Conservation (phyloP, 2,797 vertebrate genomes). For the Gymnodraco acuticeps region DNA sequence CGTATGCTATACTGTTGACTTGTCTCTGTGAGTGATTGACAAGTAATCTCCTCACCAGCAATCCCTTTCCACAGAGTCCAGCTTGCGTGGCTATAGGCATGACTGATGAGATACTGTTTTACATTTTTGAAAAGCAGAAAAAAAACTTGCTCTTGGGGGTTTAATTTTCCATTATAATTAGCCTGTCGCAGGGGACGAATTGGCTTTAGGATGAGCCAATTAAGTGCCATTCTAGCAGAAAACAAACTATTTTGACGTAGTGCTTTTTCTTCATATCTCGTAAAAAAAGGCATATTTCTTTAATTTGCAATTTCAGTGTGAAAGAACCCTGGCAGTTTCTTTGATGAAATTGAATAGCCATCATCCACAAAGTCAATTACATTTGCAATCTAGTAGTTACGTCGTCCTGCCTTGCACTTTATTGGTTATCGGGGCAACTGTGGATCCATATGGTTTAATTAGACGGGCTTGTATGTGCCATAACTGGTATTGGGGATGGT, state of each 20-base stretch:
- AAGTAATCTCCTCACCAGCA: slow-evolving; percentile 63
- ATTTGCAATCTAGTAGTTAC: slow-evolving; percentile 4
- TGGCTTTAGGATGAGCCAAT: background rate
- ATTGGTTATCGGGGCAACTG: background rate
- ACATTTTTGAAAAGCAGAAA: background rate
- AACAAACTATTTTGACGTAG: background rate
- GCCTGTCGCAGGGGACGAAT: background rate
- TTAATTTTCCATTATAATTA: background rate
- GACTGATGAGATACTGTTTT: slow-evolving; percentile 11
- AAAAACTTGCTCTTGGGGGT: background rate
- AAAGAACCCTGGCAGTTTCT: background rate
- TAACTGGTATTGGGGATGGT: background rate
- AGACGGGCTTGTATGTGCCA: background rate
- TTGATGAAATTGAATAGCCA: background rate
- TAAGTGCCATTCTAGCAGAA: background rate
- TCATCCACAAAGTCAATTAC: background rate
- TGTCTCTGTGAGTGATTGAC: slow-evolving; percentile 57
- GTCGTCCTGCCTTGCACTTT: background rate
- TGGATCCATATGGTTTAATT: background rate
- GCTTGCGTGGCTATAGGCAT: background rate
- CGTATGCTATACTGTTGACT: slow-evolving; percentile 45
- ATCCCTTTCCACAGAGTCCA: slow-evolving; percentile 27
- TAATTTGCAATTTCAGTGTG: no score
- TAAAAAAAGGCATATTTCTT: no score
- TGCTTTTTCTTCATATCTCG: background rate